Evolutionary conservation across 2,888 invertebrate genomes (phyloP).

Genomic region (Chironomus riparius): DNA sequence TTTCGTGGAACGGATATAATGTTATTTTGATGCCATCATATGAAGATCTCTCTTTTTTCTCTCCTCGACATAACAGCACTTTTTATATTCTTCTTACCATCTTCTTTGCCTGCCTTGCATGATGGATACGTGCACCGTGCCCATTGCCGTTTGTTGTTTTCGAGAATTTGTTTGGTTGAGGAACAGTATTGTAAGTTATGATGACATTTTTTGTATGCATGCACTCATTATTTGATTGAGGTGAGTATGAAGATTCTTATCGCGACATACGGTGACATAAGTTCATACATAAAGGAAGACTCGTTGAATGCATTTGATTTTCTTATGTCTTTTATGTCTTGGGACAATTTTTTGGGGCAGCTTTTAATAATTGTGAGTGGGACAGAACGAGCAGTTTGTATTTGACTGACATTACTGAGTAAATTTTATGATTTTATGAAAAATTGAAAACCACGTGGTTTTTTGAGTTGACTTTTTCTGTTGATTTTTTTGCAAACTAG

Average conservation of each 20-base stretch:
- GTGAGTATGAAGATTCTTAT: conserved; percentile 24
- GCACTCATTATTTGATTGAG: conserved; percentile 21
- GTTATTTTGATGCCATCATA: background rate
- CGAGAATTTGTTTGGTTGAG: background rate
- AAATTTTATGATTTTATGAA: no score
- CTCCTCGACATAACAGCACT: background rate
- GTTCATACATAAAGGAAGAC: background rate
- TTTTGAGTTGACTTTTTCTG: no score
- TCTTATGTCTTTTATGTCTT: background rate
- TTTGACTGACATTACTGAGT: no score
- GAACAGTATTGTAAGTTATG: conserved; percentile 9
- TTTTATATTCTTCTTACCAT: no score
- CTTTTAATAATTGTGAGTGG: no score
- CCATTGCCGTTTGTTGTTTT: background rate
- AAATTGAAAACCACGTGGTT: no score
- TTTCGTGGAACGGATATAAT: background rate
- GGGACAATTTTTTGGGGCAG: background rate
- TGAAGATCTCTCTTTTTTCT: background rate
- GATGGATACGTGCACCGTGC: background rate
- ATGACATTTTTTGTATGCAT: background rate
- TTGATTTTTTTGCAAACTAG: no score
- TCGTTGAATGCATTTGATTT: background rate
- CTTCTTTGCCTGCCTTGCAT: background rate
- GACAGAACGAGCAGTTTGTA: no score
- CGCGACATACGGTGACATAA: conserved; percentile 11